These are phyloP conservation scores for Caenorhabditis sp. DNA, from an alignment of 2,888 invertebrate genomes.

Conservation along the genomic window DNA sequence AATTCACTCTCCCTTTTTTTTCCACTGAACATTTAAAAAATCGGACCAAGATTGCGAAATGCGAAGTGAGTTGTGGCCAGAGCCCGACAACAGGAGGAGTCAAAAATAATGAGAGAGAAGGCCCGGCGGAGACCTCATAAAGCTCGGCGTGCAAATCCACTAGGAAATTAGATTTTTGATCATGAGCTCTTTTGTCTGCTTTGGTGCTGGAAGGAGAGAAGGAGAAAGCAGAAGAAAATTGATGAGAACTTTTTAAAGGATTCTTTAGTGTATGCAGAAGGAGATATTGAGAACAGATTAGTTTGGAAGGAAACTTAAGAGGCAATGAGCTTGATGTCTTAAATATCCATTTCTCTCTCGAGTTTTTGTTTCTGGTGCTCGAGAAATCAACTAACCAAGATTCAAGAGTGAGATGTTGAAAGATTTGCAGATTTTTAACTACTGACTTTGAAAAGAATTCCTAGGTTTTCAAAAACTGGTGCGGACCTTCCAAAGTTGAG, in stretches of 20 bases:
- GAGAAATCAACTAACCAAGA: neutral
- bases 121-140: neutral
- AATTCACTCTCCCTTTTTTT: slow-evolving; percentile 23
- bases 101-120: slow-evolving; percentile 19
- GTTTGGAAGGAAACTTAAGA: slow-evolving; percentile 2
- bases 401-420: too few relatives aligned
- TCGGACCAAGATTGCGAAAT: slow-evolving; percentile 18
- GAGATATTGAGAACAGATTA: slow-evolving; percentile 40
- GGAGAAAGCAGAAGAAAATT: neutral
- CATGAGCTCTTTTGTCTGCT: slow-evolving; percentile 10
- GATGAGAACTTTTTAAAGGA: slow-evolving; percentile 9
- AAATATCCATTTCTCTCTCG: neutral
- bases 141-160: neutral
- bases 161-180: slow-evolving; percentile 34
- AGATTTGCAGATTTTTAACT: neutral
- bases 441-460: too few relatives aligned
- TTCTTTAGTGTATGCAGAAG: neutral
- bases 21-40: neutral
- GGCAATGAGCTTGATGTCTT: neutral
- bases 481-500: too few relatives aligned
- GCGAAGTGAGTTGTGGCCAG: neutral
- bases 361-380: neutral
- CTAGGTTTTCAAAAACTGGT: too few relatives aligned
- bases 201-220: slow-evolving; percentile 9
- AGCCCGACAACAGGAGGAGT: slow-evolving; percentile 12